These are phyloP conservation scores for Cyrtonyx montezumae DNA, from an alignment of 2,113 vertebrate species.

Conservation along the genomic window DNA sequence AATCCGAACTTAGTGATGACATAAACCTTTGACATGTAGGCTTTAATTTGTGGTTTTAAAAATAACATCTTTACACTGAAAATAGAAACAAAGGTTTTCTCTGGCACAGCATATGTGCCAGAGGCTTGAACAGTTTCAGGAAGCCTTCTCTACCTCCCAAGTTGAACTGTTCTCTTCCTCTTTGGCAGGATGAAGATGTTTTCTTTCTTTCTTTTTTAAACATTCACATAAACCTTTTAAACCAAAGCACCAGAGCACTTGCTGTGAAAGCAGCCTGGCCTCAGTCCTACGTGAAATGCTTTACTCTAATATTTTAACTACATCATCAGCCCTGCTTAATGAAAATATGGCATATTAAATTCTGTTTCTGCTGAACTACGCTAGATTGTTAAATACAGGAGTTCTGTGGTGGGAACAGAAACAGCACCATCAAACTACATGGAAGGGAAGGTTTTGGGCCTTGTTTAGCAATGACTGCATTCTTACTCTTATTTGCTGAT, in stretches of 20 bases:
- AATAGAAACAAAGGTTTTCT: neutral
- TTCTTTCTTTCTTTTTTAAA: neutral
- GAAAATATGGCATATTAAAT: neutral
- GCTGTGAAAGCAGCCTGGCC: neutral
- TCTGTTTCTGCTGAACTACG: neutral
- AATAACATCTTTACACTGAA: neutral
- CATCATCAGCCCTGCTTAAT: neutral
- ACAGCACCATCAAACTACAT: neutral
- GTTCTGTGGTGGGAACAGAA: neutral
- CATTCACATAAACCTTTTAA: neutral
- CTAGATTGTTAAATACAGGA: neutral
- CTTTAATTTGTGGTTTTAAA: neutral
- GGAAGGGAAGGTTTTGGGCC: neutral
- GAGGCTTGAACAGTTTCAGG: neutral
- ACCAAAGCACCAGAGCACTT: accelerated
- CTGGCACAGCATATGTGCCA: neutral
- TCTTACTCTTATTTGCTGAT: neutral
- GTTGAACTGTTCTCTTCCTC: neutral
- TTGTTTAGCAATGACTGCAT: neutral
- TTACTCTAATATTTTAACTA: neutral
- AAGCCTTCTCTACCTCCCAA: neutral
- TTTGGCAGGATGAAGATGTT: neutral
- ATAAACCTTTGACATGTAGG: neutral
- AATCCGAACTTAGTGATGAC: neutral
- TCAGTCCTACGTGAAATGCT: neutral